Evolutionary conservation across 2,113 vertebrate genomes (phyloP).

Genomic region (Myotis yumanensis): DNA sequence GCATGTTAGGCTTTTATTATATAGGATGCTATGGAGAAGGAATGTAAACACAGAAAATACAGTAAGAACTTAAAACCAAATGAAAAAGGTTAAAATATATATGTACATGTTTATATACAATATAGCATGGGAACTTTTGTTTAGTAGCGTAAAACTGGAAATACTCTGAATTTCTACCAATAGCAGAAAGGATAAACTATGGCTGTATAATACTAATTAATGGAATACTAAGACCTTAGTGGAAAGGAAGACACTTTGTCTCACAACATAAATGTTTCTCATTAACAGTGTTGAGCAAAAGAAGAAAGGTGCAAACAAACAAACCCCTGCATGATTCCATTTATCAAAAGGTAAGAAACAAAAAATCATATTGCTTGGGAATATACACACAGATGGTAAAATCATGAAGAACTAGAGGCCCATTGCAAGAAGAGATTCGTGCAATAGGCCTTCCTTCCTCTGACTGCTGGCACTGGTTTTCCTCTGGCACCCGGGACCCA

Average conservation of each 20-base stretch:
- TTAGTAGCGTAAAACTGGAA: background rate
- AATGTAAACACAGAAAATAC: background rate
- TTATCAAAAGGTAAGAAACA: background rate
- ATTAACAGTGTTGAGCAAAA: background rate
- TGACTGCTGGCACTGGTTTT: too few species aligned
- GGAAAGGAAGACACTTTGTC: background rate
- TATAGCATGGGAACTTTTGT: background rate
- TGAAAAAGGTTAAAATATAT: background rate
- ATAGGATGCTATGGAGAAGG: background rate
- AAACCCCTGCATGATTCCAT: background rate
- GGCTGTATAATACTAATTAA: background rate
- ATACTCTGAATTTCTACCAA: background rate
- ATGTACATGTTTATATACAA: background rate
- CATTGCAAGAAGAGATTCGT: too few species aligned
- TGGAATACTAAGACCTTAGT: background rate
- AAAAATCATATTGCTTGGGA: background rate
- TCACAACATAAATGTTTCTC: background rate
- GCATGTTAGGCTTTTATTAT: too few species aligned
- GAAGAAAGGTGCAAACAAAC: constrained; percentile 3
- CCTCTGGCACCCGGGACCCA: too few species aligned
- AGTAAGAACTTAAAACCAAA: constrained; percentile 11
- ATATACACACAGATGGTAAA: background rate
- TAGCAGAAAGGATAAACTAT: background rate
- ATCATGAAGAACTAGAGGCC: background rate
- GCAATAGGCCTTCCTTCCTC: too few species aligned